phyloP scores from a whole-genome alignment of 1,140 invertebrate genomes.

The Helicoverpa zea region DNA sequence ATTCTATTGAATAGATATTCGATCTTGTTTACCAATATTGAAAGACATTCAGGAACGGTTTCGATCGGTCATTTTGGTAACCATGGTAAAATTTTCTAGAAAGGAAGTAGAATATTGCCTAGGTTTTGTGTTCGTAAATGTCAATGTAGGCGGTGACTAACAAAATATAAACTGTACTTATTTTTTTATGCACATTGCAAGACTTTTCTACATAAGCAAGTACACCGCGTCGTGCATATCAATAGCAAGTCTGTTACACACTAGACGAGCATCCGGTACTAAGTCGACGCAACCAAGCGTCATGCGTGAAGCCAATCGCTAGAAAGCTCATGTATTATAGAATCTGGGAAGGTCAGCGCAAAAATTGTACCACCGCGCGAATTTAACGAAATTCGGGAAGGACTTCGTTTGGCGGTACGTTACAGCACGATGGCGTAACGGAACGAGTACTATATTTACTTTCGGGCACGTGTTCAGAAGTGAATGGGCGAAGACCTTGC shows the following conservation, averaged over 20 bases:
- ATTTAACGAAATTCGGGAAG: slow-evolving; percentile 45
- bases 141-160: background rate
- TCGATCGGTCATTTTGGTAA: no score
- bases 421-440: slow-evolving; percentile 71
- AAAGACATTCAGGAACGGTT: background rate
- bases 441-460: slow-evolving; percentile 83
- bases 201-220: slow-evolving; percentile 23
- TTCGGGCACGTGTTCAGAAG: slow-evolving; percentile 81
- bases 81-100: no score
- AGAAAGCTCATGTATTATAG: slow-evolving; percentile 9
- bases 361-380: background rate
- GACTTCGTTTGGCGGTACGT: slow-evolving; percentile 56
- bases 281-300: slow-evolving; percentile 14
- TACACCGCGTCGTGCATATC: slow-evolving; percentile 16
- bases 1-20: background rate
- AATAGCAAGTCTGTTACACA: slow-evolving; percentile 33
- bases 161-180: slow-evolving; percentile 8
- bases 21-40: background rate
- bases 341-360: background rate
- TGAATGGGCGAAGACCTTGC: slow-evolving; percentile 81
- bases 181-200: slow-evolving; percentile 3
- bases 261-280: slow-evolving; percentile 40
- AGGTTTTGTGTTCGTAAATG: background rate
- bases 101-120: no score
- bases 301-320: background rate